Conservation (phyloP, 2,797 vertebrate species). For the Crypturellus tataupa region DNA sequence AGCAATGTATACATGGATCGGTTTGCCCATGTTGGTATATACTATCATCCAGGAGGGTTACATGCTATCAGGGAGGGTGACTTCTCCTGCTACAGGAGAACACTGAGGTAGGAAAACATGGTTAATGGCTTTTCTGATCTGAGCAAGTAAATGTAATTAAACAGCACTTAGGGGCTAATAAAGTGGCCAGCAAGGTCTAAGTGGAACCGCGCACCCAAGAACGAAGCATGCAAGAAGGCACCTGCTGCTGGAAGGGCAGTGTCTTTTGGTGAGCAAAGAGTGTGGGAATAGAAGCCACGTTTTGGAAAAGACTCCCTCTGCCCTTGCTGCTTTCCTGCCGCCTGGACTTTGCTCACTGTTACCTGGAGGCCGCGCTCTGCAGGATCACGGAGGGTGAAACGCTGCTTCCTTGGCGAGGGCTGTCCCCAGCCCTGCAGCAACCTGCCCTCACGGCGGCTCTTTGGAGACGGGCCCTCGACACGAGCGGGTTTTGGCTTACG, state of each 20-base stretch:
- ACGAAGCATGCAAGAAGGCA: background rate
- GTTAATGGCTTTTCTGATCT: background rate
- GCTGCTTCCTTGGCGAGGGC: background rate
- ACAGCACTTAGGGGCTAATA: background rate
- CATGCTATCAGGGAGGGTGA: background rate
- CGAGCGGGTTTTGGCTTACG: background rate
- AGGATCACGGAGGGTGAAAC: background rate
- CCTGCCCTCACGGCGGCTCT: background rate
- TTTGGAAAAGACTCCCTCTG: background rate
- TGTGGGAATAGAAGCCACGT: background rate
- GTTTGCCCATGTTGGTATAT: background rate
- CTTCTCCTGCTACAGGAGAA: background rate
- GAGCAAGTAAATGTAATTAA: background rate
- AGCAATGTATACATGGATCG: background rate
- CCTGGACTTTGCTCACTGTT: conserved; percentile 17
- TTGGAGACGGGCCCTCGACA: background rate
- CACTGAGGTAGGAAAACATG: background rate
- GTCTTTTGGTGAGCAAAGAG: background rate
- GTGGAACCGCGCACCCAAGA: background rate
- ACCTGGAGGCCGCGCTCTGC: background rate
- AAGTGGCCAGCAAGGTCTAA: background rate
- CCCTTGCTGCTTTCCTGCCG: background rate
- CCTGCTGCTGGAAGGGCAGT: background rate
- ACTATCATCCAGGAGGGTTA: too few relatives aligned
- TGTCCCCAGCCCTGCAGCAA: background rate